phyloP scores from a whole-genome alignment of 2,797 vertebrate genomes.

The Falco biarmicus region DNA sequence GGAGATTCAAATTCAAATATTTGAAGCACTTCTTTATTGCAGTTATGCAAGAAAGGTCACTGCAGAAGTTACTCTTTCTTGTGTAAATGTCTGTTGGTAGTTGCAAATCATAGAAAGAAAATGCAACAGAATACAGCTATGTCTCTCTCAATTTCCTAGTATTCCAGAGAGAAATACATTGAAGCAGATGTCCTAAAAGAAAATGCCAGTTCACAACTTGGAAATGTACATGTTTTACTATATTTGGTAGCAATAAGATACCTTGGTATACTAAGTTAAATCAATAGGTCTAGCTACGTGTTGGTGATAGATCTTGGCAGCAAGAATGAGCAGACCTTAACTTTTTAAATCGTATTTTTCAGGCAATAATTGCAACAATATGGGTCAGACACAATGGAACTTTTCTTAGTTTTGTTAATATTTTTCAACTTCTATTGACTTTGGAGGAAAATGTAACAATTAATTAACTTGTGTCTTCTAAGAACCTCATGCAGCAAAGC shows the following conservation, averaged over 20 bases:
- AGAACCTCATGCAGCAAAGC: not conserved
- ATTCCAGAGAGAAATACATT: not conserved
- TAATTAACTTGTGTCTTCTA: not conserved
- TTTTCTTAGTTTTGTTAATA: not conserved
- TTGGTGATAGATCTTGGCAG: not conserved
- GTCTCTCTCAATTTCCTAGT: not conserved
- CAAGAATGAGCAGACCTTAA: not conserved
- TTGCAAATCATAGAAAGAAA: not conserved
- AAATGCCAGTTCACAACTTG: not conserved
- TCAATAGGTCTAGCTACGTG: not conserved
- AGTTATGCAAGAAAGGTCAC: not conserved
- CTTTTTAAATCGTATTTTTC: not conserved
- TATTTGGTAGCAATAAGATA: not conserved
- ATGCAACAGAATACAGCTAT: not conserved
- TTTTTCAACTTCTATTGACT: not conserved
- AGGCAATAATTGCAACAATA: not conserved
- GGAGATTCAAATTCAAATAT: not conserved
- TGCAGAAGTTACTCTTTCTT: not conserved
- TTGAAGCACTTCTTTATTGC: not conserved
- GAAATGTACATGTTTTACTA: not conserved
- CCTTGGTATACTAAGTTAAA: not conserved
- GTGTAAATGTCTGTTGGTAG: not conserved
- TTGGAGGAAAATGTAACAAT: not conserved
- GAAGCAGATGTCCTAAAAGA: not conserved
- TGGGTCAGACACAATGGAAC: not conserved